phyloP scores from a whole-genome alignment of 2,888 invertebrate species.

The Cosmorhoe ocellata region DNA sequence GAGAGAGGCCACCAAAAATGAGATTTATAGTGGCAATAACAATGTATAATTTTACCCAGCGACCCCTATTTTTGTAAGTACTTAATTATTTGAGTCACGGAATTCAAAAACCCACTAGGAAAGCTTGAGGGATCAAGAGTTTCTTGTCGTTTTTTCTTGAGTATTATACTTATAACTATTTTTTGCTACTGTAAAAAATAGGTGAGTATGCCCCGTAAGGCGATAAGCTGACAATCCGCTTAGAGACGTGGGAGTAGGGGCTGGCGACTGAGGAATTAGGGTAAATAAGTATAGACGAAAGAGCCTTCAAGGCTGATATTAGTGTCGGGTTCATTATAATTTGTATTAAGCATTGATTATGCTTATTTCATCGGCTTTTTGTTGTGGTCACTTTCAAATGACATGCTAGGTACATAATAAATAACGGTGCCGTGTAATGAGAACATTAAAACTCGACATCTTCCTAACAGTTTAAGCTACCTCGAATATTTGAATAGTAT shows the following conservation, averaged over 20 bases:
- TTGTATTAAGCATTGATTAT: constrained; percentile 20
- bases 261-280: constrained; percentile 58
- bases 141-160: constrained; percentile 68
- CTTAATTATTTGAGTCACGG: constrained; percentile 82
- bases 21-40: constrained; percentile 78
- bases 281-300: constrained; percentile 70
- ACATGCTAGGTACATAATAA: background rate
- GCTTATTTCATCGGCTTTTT: constrained; percentile 12
- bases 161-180: constrained; percentile 64
- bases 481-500: too few species aligned
- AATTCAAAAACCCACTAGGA: constrained; percentile 73
- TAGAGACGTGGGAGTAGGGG: constrained; percentile 64
- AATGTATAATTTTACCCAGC: constrained; percentile 75
- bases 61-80: constrained; percentile 68
- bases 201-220: constrained; percentile 65
- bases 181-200: constrained; percentile 73
- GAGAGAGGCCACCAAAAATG: constrained; percentile 69
- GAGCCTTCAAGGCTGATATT: constrained; percentile 31
- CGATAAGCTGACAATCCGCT: constrained; percentile 80
- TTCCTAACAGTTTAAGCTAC: too few species aligned
- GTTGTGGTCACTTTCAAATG: constrained; percentile 3
- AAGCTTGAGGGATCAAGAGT: constrained; percentile 71
- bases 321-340: constrained; percentile 25
- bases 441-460: background rate
- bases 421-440: constrained; percentile 2